These are phyloP conservation scores for Centropyge bicolor DNA, from an alignment of 2,797 vertebrate species.

Conservation along the genomic window DNA sequence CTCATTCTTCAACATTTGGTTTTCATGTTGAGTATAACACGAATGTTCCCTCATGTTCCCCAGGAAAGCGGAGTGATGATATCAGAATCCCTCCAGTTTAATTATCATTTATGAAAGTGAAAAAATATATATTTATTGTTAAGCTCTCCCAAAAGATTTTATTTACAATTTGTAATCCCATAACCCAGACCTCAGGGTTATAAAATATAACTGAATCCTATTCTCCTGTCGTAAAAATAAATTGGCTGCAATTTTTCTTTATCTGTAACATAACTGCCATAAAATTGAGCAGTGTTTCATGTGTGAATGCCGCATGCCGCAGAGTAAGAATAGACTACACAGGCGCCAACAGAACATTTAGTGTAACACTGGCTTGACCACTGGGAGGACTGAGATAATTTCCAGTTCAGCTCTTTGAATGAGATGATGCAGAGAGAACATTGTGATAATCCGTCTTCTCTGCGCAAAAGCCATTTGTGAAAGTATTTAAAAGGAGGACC, in stretches of 20 bases:
- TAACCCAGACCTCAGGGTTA: neutral
- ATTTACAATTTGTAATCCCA: conserved; percentile 6
- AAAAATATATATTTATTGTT: neutral
- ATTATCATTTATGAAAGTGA: neutral
- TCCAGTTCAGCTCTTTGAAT: conserved; percentile 30
- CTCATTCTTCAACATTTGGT: neutral
- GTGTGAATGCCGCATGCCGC: neutral
- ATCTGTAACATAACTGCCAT: conserved; percentile 23
- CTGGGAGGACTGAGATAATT: conserved; percentile 47
- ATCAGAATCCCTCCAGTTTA: neutral
- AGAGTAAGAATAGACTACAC: neutral
- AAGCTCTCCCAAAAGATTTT: neutral
- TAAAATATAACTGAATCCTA: conserved; percentile 13
- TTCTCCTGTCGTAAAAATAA: conserved; percentile 14
- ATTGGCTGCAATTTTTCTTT: conserved; percentile 26
- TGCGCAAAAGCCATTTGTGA: conserved; percentile 47
- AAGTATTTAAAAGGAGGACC: conserved; percentile 58
- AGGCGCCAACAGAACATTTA: conserved; percentile 18
- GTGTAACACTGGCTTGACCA: conserved; percentile 20
- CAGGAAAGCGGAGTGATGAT: neutral
- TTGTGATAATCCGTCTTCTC: conserved; percentile 41
- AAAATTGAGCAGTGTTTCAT: conserved; percentile 30
- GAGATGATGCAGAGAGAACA: conserved; percentile 22
- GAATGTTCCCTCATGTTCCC: neutral
- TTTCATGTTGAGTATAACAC: neutral